Percentiles rank a stretch among this genome's conserved stretches.
These are phyloP conservation scores for Halcyon malimbica DNA, from an alignment of 2,113 vertebrate genomes.

Conservation along the genomic window DNA sequence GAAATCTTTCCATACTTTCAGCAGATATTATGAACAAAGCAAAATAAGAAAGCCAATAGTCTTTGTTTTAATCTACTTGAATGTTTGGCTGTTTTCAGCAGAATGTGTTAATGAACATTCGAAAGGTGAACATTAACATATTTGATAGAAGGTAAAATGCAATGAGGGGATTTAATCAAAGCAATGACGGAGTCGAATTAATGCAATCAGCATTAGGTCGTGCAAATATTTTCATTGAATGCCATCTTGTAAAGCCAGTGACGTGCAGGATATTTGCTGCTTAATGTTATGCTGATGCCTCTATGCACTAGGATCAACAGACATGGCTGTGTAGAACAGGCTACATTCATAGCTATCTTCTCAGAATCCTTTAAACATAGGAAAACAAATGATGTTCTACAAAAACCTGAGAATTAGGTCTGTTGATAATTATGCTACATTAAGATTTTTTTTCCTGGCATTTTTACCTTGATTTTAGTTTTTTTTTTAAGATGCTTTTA, in stretches of 20 bases:
- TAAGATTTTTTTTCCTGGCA: accelerated
- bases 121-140: constrained; percentile 76
- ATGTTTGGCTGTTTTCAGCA: constrained; percentile 67
- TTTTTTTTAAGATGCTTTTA: neutral
- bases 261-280: constrained; percentile 53
- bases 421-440: neutral
- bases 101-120: constrained; percentile 73
- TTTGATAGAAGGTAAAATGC: constrained; percentile 77
- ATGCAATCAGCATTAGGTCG: constrained; percentile 83
- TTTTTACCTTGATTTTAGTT: neutral
- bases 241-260: constrained; percentile 85
- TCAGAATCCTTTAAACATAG: neutral
- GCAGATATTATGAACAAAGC: constrained; percentile 58
- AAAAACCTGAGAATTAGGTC: neutral
- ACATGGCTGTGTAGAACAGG: constrained; percentile 1
- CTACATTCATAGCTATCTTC: neutral
- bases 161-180: constrained; percentile 81
- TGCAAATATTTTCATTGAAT: constrained; percentile 84
- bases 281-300: constrained; percentile 27
- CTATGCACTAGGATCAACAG: constrained; percentile 5
- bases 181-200: constrained; percentile 79
- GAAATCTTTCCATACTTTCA: constrained; percentile 12
- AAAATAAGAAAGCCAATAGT: constrained; percentile 60
- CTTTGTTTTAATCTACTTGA: constrained; percentile 59
- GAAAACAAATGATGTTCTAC: neutral